Evolutionary conservation across 2,888 invertebrate species (phyloP).

Genomic region (Labia minor): DNA sequence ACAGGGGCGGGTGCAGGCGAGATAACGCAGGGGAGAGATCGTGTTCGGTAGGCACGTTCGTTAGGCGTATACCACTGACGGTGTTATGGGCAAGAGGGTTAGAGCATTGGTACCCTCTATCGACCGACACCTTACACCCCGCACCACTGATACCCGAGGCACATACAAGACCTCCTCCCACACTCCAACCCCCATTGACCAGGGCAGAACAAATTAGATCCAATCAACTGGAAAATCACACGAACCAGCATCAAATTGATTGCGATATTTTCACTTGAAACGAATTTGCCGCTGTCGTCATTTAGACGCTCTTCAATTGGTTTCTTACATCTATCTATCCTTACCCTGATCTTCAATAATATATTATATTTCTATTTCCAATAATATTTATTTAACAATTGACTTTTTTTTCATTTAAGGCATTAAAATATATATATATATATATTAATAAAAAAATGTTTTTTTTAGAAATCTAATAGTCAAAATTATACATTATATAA

Average conservation of each 20-base stretch:
- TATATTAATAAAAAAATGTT: background rate
- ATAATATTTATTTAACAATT: background rate
- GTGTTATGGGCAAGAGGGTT: no score
- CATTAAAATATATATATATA: background rate
- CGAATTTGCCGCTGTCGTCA: background rate
- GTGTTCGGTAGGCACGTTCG: background rate
- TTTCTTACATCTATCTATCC: background rate
- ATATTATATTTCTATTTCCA: background rate
- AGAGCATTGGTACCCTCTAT: background rate
- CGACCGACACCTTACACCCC: slow-evolving; percentile 13
- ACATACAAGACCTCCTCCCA: background rate
- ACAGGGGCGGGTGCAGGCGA: background rate
- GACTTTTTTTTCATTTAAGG: background rate
- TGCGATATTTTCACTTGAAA: background rate
- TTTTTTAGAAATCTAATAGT: no score
- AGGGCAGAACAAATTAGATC: slow-evolving; percentile 13
- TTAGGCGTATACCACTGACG: background rate
- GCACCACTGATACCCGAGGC: background rate
- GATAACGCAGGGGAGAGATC: background rate
- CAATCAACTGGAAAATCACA: slow-evolving; percentile 13
- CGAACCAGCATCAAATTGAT: slow-evolving; percentile 1
- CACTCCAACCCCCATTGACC: background rate
- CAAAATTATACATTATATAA: no score
- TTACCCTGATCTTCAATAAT: background rate
- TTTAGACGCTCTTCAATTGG: background rate